A percentile compares a stretch with the other conserved stretches of the same genome.
Conservation (phyloP, 2,888 invertebrate genomes). For the Anthrax anthrax region DNA sequence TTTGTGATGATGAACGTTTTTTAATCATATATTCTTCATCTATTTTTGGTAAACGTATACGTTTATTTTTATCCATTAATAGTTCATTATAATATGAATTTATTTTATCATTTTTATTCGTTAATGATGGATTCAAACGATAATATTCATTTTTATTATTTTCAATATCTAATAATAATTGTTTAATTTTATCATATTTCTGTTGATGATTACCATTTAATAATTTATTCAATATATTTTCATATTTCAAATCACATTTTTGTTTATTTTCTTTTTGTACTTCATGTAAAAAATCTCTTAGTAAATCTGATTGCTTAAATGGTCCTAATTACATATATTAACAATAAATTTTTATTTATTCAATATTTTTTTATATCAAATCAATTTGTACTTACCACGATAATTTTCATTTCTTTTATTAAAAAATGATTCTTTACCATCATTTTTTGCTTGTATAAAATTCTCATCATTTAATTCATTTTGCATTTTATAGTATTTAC, state of each 20-base stretch:
- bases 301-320: constrained; percentile 22
- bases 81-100: constrained; percentile 13
- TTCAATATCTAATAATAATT: constrained; percentile 18
- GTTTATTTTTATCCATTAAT: constrained; percentile 28
- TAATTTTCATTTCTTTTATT: constrained; percentile 30
- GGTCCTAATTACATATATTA: constrained; percentile 19
- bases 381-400: not conserved
- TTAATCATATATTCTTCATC: constrained; percentile 51
- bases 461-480: constrained; percentile 27
- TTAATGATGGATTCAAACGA: not conserved
- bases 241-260: constrained; percentile 28
- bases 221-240: constrained; percentile 26
- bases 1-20: constrained; percentile 43
- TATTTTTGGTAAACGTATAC: constrained; percentile 32
- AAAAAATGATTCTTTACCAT: constrained; percentile 28
- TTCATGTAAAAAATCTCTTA: constrained; percentile 30
- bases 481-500: constrained; percentile 16
- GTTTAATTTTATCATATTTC: constrained; percentile 27
- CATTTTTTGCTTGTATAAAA: constrained; percentile 19
- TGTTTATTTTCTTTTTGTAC: constrained; percentile 30
- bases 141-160: not conserved
- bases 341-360: too few species aligned
- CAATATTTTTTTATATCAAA: not conserved
- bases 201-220: constrained; percentile 33
- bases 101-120: not conserved